These are phyloP conservation scores for Calidris pugnax DNA, from an alignment of 2,113 vertebrate genomes.

Conservation along the genomic window DNA sequence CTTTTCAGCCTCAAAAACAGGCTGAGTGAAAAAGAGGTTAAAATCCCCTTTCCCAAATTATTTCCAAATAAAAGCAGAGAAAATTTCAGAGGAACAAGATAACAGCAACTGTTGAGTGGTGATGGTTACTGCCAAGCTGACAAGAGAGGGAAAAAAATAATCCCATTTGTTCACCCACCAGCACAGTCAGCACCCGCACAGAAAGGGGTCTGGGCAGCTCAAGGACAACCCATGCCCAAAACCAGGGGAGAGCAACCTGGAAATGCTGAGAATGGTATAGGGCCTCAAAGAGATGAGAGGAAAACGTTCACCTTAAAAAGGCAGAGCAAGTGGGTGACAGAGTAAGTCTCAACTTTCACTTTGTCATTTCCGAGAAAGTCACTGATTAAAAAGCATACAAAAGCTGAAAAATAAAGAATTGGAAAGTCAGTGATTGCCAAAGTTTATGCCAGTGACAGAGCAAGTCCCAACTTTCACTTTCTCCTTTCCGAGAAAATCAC, in stretches of 20 bases:
- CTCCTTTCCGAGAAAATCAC: background rate
- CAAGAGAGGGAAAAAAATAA: background rate
- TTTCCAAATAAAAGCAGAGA: background rate
- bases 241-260: background rate
- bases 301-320: background rate
- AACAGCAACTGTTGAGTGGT: background rate
- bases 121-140: background rate
- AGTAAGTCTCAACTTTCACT: background rate
- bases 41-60: background rate
- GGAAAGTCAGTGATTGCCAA: background rate
- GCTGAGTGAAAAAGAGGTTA: background rate
- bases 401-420: background rate
- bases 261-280: background rate
- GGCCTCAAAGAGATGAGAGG: background rate
- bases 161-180: background rate
- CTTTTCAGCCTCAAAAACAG: background rate
- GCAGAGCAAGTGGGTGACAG: background rate
- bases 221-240: background rate
- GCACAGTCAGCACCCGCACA: rapidly evolving
- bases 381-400: background rate
- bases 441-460: background rate
- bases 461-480: background rate
- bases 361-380: background rate
- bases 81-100: background rate
- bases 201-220: background rate